Base-by-base conservation (phyloP, 1,140 invertebrate genomes). In the Saccostrea glomerata region DNA sequence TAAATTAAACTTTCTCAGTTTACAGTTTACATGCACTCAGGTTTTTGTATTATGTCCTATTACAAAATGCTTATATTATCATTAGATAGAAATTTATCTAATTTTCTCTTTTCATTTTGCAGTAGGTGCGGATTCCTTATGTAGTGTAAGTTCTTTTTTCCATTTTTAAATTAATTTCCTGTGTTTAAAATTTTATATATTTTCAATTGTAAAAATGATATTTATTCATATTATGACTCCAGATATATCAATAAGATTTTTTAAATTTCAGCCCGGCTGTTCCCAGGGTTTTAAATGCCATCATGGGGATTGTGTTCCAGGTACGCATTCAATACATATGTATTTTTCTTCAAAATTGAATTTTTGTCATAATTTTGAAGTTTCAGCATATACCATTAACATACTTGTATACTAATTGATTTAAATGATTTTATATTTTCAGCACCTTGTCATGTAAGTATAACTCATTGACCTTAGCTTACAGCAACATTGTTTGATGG, bases 371-470 rank as follows among this genome's bases (percentile, higher is more conserved):
- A 47, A 47, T 47, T 47, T 47, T 47, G 47, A 47, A 47, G 47
- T 6, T 47, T 47, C 5, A 47, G 6, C 6, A 20, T 63, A 0
- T n/a, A 20, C 58, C n/a, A 63, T 63, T 20, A 6, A 63, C n/a
- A 0, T 6, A 2, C 58, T 13, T 60, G 17, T 20, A 63, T 63
- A 63, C 6, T 13, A 63, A 63, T 63, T 63, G 6, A 63, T 63
- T n/a, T 20, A 20, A 63, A 63, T 63, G 58, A n/a, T 63, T 63
- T 6, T n/a, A 20, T 63, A 20, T 13, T 30, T 77, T 13, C 70
- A 77, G 70, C 70, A 13, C 70, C 70, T 36, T 77, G 70, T 77
- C 30, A 36, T 77, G 70, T 77, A 77, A 77, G 70, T 77, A 77
- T 77, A 25, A 77, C 36, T 25, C 12, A 77, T 77, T 2, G 4